Base-by-base conservation (phyloP, 30 jellyfish, hydroid and myxozoan genomes). In the Aurelia coerulea region DNA sequence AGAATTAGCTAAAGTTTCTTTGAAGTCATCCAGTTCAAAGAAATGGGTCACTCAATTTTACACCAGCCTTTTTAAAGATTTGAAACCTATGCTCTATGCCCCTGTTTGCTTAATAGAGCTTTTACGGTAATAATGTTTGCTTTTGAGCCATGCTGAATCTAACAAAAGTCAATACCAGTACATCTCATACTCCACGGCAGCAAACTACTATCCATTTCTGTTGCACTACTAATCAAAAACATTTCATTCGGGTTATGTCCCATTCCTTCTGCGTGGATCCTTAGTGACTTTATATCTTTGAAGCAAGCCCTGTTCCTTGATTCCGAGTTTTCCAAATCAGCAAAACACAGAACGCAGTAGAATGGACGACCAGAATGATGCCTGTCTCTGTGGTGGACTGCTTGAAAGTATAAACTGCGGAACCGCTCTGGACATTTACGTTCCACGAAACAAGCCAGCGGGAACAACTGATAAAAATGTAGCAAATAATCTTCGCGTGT, bases 401-500 rank as follows among this genome's bases (percentile, higher is more conserved):
- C 98, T 69, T 92, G 98, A 49, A 76, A 92, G 49, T 79, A 92
- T 49, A 86, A 54, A 62, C 96, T 71, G 53, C 98, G 98, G 75
- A 92, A 92, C 23, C 98, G 87, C 63, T 92, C 98, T 4, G 98
- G 98, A 68, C 98, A 92, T 68, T 92, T 92, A 14, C 98, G 72
- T n/a, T 78, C 90, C 74, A 78, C 81, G 84, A 92, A 92, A 68
- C 98, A 92, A 14, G 93, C 90, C 15, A 92, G 68, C 19, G 98
- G 98, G 52, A 85, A 92, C 18, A 79, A 80, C 16, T 65, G 60
- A 74, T 92, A 92, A 39, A 92, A 92, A 75, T 92, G 98, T 19
- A 31, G 80, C 39, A 92, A 53, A 83, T 92, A 92, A 52, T 92
- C 98, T 32, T 86, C 91, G 0, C 98, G 37, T 6, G 90, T 86